Conservation (phyloP, 30 jellyfish, hydroid and myxozoan species). For the Aurelia coerulea region DNA sequence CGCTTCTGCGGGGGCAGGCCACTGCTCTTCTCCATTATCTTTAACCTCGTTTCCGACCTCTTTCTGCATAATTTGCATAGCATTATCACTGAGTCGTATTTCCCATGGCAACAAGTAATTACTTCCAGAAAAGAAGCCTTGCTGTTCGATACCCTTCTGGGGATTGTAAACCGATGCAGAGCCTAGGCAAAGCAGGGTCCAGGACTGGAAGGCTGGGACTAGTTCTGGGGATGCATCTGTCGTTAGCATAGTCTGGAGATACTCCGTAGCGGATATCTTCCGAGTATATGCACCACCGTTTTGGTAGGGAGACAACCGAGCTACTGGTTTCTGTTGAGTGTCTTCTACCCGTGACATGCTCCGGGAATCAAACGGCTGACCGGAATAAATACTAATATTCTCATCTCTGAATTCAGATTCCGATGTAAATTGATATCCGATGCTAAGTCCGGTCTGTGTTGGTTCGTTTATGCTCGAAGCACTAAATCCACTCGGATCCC, state of each 20-base stretch:
- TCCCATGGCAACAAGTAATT: conserved; percentile 94
- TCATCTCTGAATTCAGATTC: conserved; percentile 46
- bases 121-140: conserved; percentile 94
- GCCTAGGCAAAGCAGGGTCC: conserved; percentile 95
- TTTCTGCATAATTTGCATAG: conserved; percentile 32
- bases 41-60: conserved; percentile 34
- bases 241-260: conserved; percentile 61
- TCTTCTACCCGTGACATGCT: conserved; percentile 18
- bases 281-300: background rate
- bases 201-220: conserved; percentile 87
- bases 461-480: conserved; percentile 54
- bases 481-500: conserved; percentile 29
- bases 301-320: background rate
- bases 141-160: conserved; percentile 83
- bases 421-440: conserved; percentile 43
- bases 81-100: conserved; percentile 74
- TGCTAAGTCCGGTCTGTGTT: conserved; percentile 58
- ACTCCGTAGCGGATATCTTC: conserved; percentile 41
- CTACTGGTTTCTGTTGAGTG: background rate
- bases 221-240: conserved; percentile 60
- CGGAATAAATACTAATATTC: conserved; percentile 11
- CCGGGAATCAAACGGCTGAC: conserved; percentile 37
- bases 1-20: conserved; percentile 99
- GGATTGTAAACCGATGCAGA: conserved; percentile 87
- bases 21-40: conserved; percentile 84